Evolutionary conservation across 1,140 invertebrate genomes (phyloP), one percentile per base, ranked within the genome.

Genomic region (Bicyclus anynana): DNA sequence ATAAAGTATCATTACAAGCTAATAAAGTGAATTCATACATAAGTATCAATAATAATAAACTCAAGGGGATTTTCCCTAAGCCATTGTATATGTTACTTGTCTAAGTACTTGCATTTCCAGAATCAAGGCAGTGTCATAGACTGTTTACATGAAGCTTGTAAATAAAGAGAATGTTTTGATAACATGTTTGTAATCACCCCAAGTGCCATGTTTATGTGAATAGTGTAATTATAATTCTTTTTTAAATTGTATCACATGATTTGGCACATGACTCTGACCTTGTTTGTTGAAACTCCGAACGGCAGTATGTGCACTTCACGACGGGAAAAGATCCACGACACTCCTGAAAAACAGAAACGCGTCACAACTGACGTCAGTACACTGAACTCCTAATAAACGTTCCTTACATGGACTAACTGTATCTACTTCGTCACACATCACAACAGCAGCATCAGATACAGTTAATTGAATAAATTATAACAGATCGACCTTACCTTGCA

Each of bases 291-390:
- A 98, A 99, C 92, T 99, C 97, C 38, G 96, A 96, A 74, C 97
- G 93, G 90, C 97, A 99, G 90, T 98, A 99, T 63, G 97, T 98
- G 91, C 97, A 99, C 91, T 98, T 98, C 56, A 98, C 96, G 74
- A 97, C 93, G 51, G 97, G 96, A 91, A 95, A 98, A 73, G 95
- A 93, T 74, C 96, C 97, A 78, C 97, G 93, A 91, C 97, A 98
- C 91, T 97, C 96, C 97, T 99, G 90, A 82, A 91, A 91, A 81
- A 74, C 84, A 69, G 70, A 64, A 61, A 59, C 62, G 72, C 77
- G 74, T 84, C 74, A 79, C 69, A 65, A 59, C 35, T 69, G 69
- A 87, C 77, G 80, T 89, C 74, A 82, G 67, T 68, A 65, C 66
- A 16, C 37, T 7, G 3, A 33, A 33, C 10, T 3, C 75, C 73